Conservation (phyloP, 2,113 vertebrate genomes). For the Oryzias javanicus region DNA sequence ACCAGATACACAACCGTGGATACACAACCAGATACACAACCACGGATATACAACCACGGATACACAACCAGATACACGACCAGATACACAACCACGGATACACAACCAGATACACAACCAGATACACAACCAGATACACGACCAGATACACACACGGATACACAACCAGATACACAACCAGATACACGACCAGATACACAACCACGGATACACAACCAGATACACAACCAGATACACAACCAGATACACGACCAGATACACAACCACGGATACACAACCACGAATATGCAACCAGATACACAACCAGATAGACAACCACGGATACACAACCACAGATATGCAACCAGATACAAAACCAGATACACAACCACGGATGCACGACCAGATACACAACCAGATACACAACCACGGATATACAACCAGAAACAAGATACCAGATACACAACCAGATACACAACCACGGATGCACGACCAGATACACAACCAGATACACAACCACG, state of each 20-base stretch:
- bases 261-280: too few species aligned
- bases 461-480: rapidly evolving
- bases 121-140: not conserved
- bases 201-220: not conserved
- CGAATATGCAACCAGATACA: too few species aligned
- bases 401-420: not conserved
- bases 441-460: not conserved
- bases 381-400: too few species aligned
- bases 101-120: too few species aligned
- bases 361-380: too few species aligned
- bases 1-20: not conserved
- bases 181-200: too few species aligned
- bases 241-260: rapidly evolving
- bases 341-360: rapidly evolving
- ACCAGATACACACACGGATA: too few species aligned
- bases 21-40: not conserved
- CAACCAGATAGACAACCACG: too few species aligned
- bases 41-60: rapidly evolving
- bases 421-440: too few species aligned
- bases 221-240: not conserved
- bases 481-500: too few species aligned
- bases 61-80: too few species aligned
- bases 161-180: rapidly evolving
- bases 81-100: not conserved
- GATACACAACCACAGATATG: not conserved